phyloP scores from a whole-genome alignment of 2,113 vertebrate genomes.

The Mellivora capensis region DNA sequence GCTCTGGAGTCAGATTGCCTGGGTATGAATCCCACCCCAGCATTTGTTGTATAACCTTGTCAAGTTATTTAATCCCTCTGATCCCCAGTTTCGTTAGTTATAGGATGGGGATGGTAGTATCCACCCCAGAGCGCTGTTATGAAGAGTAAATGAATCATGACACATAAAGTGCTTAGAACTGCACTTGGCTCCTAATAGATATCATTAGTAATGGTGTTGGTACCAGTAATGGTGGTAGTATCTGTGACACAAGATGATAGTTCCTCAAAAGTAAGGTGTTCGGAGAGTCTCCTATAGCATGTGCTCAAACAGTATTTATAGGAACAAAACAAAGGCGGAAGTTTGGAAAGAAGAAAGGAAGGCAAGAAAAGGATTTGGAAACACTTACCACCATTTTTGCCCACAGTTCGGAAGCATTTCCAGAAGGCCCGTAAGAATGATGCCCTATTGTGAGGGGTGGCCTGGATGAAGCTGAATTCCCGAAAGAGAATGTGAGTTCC shows the following conservation, averaged over 20 bases:
- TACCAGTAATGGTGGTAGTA: background rate
- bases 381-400: conserved; percentile 93
- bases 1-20: background rate
- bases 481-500: conserved; percentile 96
- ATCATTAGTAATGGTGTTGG: background rate
- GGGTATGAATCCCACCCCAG: background rate
- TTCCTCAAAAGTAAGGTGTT: background rate
- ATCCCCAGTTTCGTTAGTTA: background rate
- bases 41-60: background rate
- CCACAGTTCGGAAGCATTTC: conserved; percentile 95
- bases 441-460: conserved; percentile 92
- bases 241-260: background rate
- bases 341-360: background rate
- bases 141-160: background rate
- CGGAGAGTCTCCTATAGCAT: background rate
- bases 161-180: background rate
- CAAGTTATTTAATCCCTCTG: background rate
- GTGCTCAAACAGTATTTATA: background rate
- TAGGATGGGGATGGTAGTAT: background rate
- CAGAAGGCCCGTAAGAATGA: conserved; percentile 96
- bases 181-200: background rate
- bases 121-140: background rate
- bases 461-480: conserved; percentile 93
- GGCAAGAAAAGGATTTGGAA: background rate
- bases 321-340: background rate